These are phyloP conservation scores for Gorsachius magnificus DNA, from an alignment of 2,797 vertebrate genomes.

Conservation along the genomic window DNA sequence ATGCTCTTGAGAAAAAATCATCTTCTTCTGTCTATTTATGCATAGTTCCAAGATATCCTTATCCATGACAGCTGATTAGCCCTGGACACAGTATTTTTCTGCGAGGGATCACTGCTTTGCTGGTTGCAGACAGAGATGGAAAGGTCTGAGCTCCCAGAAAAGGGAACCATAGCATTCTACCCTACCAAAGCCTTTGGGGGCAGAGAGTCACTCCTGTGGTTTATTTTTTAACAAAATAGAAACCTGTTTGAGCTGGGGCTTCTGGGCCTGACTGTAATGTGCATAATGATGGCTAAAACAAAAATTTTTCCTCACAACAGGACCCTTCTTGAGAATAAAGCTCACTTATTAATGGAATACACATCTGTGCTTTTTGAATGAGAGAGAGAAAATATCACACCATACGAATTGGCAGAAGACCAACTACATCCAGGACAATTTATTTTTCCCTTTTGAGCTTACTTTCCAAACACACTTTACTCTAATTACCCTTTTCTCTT, in stretches of 20 bases:
- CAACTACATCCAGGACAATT: background rate
- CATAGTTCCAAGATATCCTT: background rate
- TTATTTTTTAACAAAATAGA: background rate
- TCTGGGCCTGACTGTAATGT: background rate
- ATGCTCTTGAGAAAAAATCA: background rate
- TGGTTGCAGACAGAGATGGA: background rate
- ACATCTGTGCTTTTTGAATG: background rate
- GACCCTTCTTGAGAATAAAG: background rate
- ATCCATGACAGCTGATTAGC: background rate
- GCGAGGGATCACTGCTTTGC: background rate
- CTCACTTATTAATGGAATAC: background rate
- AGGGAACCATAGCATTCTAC: background rate
- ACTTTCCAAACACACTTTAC: background rate
- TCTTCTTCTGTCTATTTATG: background rate
- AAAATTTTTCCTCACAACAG: background rate
- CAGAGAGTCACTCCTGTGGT: background rate
- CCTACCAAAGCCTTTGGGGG: background rate
- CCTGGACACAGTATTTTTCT: background rate
- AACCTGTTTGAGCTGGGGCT: background rate
- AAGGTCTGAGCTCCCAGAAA: background rate
- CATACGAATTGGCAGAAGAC: background rate
- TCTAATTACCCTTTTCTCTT: constrained; percentile 14
- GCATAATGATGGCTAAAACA: background rate
- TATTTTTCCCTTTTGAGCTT: background rate
- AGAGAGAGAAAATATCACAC: background rate